Percentiles rank a stretch among this genome's conserved stretches.
These are phyloP conservation scores for Rhabditophanes sp. DNA, from an alignment of 2,888 invertebrate species.

Conservation along the genomic window DNA sequence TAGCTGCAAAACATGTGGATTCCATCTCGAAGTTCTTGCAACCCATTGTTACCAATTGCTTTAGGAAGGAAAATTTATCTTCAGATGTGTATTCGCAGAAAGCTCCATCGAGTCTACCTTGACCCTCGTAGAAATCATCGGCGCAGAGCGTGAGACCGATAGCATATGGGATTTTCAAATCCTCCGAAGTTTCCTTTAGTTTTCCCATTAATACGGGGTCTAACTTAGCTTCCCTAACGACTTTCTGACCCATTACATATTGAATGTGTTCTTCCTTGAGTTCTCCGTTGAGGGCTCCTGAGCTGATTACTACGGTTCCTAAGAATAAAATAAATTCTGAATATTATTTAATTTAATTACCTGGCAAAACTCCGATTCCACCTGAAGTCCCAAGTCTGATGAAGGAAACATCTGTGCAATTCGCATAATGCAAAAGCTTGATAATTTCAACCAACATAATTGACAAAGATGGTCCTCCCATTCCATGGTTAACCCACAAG, in stretches of 20 bases:
- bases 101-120: constrained; percentile 83
- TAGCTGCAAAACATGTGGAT: constrained; percentile 74
- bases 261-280: constrained; percentile 53
- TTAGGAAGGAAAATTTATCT: constrained; percentile 77
- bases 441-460: constrained; percentile 87
- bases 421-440: constrained; percentile 85
- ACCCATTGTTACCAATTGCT: constrained; percentile 55
- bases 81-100: constrained; percentile 78
- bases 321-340: too few relatives aligned
- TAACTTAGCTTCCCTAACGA: constrained; percentile 56
- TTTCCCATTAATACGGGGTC: constrained; percentile 66
- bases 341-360: too few relatives aligned
- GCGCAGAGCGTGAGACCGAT: constrained; percentile 87
- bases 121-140: constrained; percentile 93
- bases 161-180: constrained; percentile 54
- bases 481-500: constrained; percentile 63
- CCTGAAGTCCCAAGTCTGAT: constrained; percentile 85
- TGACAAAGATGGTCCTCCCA: constrained; percentile 88
- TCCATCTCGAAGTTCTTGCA: constrained; percentile 87
- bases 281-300: constrained; percentile 74
- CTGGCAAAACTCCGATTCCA: constrained; percentile 33
- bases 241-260: constrained; percentile 49
- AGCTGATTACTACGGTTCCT: constrained; percentile 80
- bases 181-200: constrained; percentile 55
- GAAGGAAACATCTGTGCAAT: constrained; percentile 65